phyloP scores from a whole-genome alignment of 2,797 vertebrate species.

The Paratrypauchen microcephalus region DNA sequence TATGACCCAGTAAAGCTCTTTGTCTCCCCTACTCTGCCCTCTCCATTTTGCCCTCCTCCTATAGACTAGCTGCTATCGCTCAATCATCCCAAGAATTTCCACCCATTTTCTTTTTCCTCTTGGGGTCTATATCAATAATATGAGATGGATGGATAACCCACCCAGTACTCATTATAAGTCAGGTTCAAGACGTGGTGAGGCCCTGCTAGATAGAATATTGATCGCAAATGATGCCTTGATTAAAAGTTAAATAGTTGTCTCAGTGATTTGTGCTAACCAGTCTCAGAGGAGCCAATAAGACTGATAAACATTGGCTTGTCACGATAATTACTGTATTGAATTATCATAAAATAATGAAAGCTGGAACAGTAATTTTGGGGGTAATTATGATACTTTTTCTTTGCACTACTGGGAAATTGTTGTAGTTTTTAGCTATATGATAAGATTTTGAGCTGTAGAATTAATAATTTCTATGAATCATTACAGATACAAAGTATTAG shows the following conservation, averaged over 20 bases:
- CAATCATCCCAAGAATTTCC: slow-evolving; percentile 42
- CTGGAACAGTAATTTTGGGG: no score
- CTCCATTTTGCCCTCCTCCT: slow-evolving; percentile 36
- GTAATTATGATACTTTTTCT: no score
- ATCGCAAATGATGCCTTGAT: slow-evolving; percentile 48
- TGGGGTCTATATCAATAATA: slow-evolving; percentile 46
- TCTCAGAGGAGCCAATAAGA: slow-evolving; percentile 14
- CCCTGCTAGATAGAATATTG: slow-evolving; percentile 41
- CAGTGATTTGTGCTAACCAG: slow-evolving; percentile 31
- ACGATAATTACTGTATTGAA: no score
- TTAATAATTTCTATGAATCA: no score
- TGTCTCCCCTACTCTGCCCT: slow-evolving; percentile 42
- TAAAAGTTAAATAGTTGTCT: slow-evolving; percentile 42
- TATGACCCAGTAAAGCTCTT: slow-evolving; percentile 54
- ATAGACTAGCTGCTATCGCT: slow-evolving; percentile 26
- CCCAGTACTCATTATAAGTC: slow-evolving; percentile 12
- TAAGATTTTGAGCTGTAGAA: no score
- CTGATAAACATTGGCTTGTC: no score
- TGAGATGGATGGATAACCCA: slow-evolving; percentile 35
- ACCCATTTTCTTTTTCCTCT: slow-evolving; percentile 35
- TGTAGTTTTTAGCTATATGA: no score
- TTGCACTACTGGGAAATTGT: no score
- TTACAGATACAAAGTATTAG: no score
- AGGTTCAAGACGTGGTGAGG: slow-evolving; percentile 33
- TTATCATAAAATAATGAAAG: no score